These are phyloP conservation scores for Zootermopsis nevadensis DNA, from an alignment of 2,888 invertebrate genomes.

Conservation along the genomic window DNA sequence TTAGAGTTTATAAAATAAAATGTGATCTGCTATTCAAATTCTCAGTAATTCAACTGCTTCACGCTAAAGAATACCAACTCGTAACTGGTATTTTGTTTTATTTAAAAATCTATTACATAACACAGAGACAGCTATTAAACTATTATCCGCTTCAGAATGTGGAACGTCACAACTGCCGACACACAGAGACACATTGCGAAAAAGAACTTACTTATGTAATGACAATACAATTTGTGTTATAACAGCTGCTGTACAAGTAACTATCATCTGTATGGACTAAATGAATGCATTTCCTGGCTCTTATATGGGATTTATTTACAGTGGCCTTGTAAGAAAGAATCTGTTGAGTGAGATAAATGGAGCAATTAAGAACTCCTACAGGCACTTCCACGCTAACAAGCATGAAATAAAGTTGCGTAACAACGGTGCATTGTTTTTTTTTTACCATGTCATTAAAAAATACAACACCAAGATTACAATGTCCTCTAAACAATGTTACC, in stretches of 20 bases:
- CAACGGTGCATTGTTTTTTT: not conserved
- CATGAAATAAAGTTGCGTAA: constrained; percentile 1
- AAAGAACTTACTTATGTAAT: not conserved
- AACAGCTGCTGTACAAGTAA: not conserved
- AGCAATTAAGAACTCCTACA: constrained; percentile 3
- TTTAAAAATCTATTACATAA: no score
- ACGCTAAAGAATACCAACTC: no score
- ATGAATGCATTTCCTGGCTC: not conserved
- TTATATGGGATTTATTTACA: not conserved
- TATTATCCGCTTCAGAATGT: no score
- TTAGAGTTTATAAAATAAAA: no score
- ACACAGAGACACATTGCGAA: not conserved
- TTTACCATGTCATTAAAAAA: no score
- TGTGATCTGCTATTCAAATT: no score
- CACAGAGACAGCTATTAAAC: no score
- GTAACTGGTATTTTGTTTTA: no score
- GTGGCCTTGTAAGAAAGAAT: not conserved
- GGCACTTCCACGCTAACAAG: not conserved
- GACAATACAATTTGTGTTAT: not conserved
- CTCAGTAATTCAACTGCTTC: no score
- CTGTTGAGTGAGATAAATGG: not conserved
- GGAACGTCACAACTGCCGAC: not conserved
- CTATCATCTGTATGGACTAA: not conserved
- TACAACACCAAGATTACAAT: no score
- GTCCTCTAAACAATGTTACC: no score